phyloP scores from a whole-genome alignment of 2,888 invertebrate species.

The Oscheius sp. region DNA sequence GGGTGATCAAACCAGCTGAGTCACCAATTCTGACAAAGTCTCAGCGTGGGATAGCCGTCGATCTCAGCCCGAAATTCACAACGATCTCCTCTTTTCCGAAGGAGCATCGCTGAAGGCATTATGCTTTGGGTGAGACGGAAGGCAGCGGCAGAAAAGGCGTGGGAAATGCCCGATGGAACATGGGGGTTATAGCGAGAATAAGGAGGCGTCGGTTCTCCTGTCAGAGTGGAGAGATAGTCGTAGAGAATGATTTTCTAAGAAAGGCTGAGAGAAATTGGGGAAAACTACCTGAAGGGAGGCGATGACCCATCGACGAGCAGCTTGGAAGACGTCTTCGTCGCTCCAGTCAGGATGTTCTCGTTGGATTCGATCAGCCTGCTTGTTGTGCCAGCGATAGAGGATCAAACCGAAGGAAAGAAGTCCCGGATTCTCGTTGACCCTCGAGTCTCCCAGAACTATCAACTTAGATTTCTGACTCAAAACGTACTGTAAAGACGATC shows the following conservation, averaged over 20 bases:
- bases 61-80: constrained; percentile 77
- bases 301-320: constrained; percentile 86
- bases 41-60: constrained; percentile 85
- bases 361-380: constrained; percentile 81
- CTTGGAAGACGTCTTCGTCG: constrained; percentile 90
- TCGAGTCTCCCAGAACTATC: constrained; percentile 91
- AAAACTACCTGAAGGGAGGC: constrained; percentile 78
- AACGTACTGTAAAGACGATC: constrained; percentile 85
- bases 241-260: constrained; percentile 89
- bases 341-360: constrained; percentile 84
- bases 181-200: constrained; percentile 84
- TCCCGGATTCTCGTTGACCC: constrained; percentile 96
- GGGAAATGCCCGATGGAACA: constrained; percentile 80
- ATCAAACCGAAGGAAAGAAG: constrained; percentile 89
- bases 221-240: constrained; percentile 91
- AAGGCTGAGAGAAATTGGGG: not conserved
- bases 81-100: constrained; percentile 53
- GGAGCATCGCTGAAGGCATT: constrained; percentile 72
- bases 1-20: not conserved
- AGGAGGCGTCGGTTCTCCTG: constrained; percentile 75
- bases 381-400: constrained; percentile 94
- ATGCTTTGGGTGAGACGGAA: constrained; percentile 94
- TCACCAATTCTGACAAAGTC: constrained; percentile 90
- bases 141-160: constrained; percentile 83
- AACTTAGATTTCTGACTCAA: not conserved